Percentiles rank a stretch among this genome's conserved stretches.
Conservation (phyloP, 2,113 vertebrate species). For the Struthio camelus region DNA sequence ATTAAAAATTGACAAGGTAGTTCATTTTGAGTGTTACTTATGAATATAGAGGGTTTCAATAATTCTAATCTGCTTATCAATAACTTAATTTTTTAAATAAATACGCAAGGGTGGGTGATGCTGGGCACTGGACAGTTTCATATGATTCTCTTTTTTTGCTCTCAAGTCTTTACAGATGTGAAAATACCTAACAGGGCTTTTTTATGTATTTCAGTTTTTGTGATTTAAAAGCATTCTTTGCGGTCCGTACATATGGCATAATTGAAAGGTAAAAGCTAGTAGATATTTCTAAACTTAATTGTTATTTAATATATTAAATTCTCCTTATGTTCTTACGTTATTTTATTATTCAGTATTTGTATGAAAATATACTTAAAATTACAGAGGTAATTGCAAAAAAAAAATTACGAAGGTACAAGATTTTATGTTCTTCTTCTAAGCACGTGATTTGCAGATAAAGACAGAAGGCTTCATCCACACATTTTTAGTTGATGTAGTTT, state of each 20-base stretch:
- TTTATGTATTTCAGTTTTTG: slow-evolving; percentile 42
- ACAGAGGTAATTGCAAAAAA: not conserved
- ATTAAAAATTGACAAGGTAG: not conserved
- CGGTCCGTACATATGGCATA: slow-evolving; percentile 12
- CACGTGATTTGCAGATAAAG: not conserved
- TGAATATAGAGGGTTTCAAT: not conserved
- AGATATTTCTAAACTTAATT: not conserved
- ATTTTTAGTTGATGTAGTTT: not conserved
- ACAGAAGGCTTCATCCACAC: not conserved
- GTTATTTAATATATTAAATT: not conserved
- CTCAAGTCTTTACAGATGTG: not conserved
- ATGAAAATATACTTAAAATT: not conserved
- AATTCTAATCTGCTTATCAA: not conserved
- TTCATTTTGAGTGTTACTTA: not conserved
- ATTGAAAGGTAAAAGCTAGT: not conserved
- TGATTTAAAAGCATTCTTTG: slow-evolving; percentile 46
- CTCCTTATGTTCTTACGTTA: not conserved
- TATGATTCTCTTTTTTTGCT: not conserved
- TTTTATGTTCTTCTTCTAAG: not conserved
- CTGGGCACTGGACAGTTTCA: not conserved
- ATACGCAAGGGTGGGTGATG: not conserved
- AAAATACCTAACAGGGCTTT: not conserved
- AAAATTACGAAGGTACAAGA: not conserved
- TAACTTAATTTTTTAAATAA: not conserved
- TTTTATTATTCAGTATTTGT: not conserved